phyloP scores from a whole-genome alignment of 1,140 invertebrate genomes.

The Mycetomoellerius zeteki region DNA sequence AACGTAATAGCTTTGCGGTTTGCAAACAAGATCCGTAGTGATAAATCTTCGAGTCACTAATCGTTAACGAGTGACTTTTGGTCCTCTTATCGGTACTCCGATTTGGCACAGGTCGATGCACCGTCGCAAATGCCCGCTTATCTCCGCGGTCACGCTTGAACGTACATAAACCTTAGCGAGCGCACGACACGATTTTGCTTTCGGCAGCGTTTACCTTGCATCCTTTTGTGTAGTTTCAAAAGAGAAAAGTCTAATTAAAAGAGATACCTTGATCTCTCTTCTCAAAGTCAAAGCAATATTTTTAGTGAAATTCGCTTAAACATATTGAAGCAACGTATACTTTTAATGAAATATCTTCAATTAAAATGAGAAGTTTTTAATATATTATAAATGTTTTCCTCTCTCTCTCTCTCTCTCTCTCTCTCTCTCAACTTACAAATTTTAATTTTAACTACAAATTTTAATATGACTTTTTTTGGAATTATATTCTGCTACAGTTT shows the following conservation, averaged over 20 bases:
- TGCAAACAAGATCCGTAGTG: slow-evolving; percentile 32
- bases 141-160: slow-evolving; percentile 57
- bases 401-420: too few relatives aligned
- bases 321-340: background rate
- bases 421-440: background rate
- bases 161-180: slow-evolving; percentile 36
- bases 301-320: background rate
- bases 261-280: background rate
- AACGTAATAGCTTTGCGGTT: slow-evolving; percentile 13
- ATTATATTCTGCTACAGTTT: background rate
- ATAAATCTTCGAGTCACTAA: slow-evolving; percentile 42
- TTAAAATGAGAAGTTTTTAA: slow-evolving; percentile 5
- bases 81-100: slow-evolving; percentile 43
- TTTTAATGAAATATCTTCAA: slow-evolving; percentile 23
- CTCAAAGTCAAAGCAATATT: background rate
- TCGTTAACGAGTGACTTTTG: slow-evolving; percentile 39
- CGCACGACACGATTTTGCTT: slow-evolving; percentile 44
- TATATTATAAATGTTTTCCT: background rate
- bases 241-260: slow-evolving; percentile 35
- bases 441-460: slow-evolving; percentile 13
- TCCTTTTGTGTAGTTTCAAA: slow-evolving; percentile 23
- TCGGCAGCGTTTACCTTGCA: slow-evolving; percentile 28
- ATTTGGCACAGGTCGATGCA: slow-evolving; percentile 64
- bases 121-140: slow-evolving; percentile 36
- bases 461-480: background rate